phyloP scores from a whole-genome alignment of 2,113 vertebrate species.

The Erpornis zantholeuca region DNA sequence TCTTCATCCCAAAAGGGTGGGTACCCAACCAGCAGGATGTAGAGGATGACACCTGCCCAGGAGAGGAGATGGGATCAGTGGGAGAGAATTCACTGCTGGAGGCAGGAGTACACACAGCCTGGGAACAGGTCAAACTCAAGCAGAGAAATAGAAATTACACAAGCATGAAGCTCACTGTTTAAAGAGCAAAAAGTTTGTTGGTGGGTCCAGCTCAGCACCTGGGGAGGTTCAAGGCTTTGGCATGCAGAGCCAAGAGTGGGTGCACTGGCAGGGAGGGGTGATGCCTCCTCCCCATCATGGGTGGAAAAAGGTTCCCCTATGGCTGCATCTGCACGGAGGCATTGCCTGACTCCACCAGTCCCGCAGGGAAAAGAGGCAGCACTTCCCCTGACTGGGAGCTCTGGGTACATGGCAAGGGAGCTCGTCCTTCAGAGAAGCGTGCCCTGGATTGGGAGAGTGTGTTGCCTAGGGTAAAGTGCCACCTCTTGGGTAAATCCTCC shows the following conservation, averaged over 20 bases:
- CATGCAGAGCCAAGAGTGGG: neutral
- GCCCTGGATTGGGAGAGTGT: neutral
- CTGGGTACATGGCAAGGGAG: neutral
- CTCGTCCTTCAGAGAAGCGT: neutral
- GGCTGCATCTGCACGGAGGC: neutral
- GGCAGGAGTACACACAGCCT: neutral
- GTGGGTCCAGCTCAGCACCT: conserved; percentile 47
- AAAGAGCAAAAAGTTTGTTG: neutral
- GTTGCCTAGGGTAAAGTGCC: neutral
- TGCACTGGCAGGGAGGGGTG: neutral
- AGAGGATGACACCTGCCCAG: conserved; percentile 90
- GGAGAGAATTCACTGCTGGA: neutral
- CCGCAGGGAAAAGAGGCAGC: fast-evolving
- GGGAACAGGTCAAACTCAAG: neutral
- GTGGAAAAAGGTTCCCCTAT: neutral
- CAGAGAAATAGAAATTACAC: neutral
- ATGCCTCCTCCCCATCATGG: fast-evolving
- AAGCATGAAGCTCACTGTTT: neutral
- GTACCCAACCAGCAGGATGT: conserved; percentile 95
- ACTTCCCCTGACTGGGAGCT: neutral
- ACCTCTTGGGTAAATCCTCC: neutral
- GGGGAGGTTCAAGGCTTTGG: neutral
- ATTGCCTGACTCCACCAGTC: neutral
- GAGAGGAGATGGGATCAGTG: neutral
- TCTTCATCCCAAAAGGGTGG: conserved; percentile 99